Percentiles rank a stretch among this genome's conserved stretches.
phyloP scores from a whole-genome alignment of 2,888 invertebrate genomes.

The Mycalesis mineus region DNA sequence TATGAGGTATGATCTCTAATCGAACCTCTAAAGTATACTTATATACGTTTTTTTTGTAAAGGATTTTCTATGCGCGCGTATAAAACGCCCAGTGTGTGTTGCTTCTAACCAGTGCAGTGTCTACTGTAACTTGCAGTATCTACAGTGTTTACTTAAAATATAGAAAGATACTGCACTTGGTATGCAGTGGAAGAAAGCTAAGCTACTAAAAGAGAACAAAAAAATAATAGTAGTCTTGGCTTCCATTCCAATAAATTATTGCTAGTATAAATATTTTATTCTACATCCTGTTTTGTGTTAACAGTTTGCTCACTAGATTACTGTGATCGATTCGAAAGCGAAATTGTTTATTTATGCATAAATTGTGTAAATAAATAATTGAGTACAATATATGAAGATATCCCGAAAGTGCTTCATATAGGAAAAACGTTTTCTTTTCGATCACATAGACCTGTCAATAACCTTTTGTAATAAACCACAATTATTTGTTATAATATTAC shows the following conservation, averaged over 20 bases:
- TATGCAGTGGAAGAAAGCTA: background rate
- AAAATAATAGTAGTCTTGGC: background rate
- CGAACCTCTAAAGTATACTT: too few relatives aligned
- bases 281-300: constrained; percentile 18
- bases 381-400: too few relatives aligned
- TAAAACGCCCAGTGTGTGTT: background rate
- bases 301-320: constrained; percentile 13
- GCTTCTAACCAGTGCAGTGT: background rate
- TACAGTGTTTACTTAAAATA: too few relatives aligned
- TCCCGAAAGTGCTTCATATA: too few relatives aligned
- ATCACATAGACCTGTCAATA: constrained; percentile 12
- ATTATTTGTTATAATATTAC: background rate
- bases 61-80: background rate
- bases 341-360: background rate
- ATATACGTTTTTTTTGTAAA: too few relatives aligned
- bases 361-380: too few relatives aligned
- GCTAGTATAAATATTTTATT: background rate
- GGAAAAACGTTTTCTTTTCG: constrained; percentile 7
- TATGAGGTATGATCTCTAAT: too few relatives aligned
- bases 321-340: background rate
- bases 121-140: too few relatives aligned
- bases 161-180: background rate
- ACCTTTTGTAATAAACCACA: background rate
- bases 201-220: background rate
- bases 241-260: background rate